These are phyloP conservation scores for Plutella xylostella DNA, from an alignment of 2,888 invertebrate species.

Conservation along the genomic window DNA sequence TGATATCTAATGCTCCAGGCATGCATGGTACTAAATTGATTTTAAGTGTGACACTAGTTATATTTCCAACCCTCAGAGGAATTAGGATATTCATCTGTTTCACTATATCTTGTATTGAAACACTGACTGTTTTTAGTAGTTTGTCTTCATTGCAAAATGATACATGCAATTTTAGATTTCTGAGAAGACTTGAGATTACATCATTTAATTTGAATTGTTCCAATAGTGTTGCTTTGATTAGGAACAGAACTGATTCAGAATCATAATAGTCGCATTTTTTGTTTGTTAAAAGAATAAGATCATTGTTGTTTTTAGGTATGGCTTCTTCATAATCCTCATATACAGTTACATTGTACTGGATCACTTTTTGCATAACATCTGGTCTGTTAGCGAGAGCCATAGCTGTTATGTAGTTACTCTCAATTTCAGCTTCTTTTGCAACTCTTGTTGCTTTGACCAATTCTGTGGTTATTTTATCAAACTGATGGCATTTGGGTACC, in stretches of 20 bases:
- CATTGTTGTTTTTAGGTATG: slow-evolving; percentile 24
- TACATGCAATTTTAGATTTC: slow-evolving; percentile 35
- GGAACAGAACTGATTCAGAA: slow-evolving; percentile 27
- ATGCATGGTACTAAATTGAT: slow-evolving; percentile 37
- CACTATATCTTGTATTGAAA: slow-evolving; percentile 31
- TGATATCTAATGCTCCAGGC: slow-evolving; percentile 35
- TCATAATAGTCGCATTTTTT: slow-evolving; percentile 35
- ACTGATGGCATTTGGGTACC: slow-evolving; percentile 33
- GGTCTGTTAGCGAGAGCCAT: slow-evolving; percentile 42
- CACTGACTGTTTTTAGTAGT: slow-evolving; percentile 33
- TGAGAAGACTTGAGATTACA: slow-evolving; percentile 29
- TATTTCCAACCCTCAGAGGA: slow-evolving; percentile 25
- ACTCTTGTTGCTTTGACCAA: slow-evolving; percentile 33
- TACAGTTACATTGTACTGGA: slow-evolving; percentile 28
- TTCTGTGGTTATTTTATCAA: slow-evolving; percentile 35
- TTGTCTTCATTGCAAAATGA: slow-evolving; percentile 28
- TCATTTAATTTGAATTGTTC: slow-evolving; percentile 29
- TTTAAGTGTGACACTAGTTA: slow-evolving; percentile 27
- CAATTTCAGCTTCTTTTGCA: slow-evolving; percentile 29
- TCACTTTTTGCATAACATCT: slow-evolving; percentile 37
- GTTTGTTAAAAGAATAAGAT: slow-evolving; percentile 33
- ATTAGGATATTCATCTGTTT: slow-evolving; percentile 32
- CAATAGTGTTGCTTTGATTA: slow-evolving; percentile 29
- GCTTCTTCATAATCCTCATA: slow-evolving; percentile 43
- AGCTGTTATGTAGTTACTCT: slow-evolving; percentile 38